phyloP scores from a whole-genome alignment of 35 echinoderm and acorn worm species.

The Lytechinus pictus region DNA sequence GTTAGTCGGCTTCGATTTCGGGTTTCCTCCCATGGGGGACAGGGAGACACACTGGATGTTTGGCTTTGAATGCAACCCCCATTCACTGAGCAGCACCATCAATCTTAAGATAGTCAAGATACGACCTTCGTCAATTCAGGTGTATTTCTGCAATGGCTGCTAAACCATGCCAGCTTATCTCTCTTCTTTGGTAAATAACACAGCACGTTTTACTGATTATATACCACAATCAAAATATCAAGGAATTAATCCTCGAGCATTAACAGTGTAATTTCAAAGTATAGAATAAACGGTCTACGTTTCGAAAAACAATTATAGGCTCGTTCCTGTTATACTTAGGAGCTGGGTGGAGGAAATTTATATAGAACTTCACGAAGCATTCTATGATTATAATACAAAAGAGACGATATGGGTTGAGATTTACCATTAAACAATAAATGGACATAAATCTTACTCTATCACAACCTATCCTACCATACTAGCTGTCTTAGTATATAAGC shows the following conservation, averaged over 20 bases:
- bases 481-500: neutral
- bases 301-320: neutral
- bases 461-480: neutral
- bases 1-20: conserved; percentile 15
- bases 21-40: conserved; percentile 21
- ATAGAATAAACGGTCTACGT: neutral
- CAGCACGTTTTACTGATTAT: neutral
- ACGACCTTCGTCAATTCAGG: neutral
- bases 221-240: neutral
- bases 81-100: neutral
- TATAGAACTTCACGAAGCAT: neutral
- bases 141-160: neutral
- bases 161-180: neutral
- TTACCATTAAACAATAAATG: neutral
- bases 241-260: neutral
- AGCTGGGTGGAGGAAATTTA: too few species aligned
- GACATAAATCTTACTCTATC: neutral
- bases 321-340: neutral
- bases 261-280: neutral
- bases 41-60: neutral
- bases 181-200: neutral
- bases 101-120: neutral
- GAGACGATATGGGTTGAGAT: neutral
- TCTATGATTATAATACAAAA: neutral
- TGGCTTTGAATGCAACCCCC: neutral